phyloP scores from a whole-genome alignment of 2,113 vertebrate genomes.

The Connochaetes taurinus region DNA sequence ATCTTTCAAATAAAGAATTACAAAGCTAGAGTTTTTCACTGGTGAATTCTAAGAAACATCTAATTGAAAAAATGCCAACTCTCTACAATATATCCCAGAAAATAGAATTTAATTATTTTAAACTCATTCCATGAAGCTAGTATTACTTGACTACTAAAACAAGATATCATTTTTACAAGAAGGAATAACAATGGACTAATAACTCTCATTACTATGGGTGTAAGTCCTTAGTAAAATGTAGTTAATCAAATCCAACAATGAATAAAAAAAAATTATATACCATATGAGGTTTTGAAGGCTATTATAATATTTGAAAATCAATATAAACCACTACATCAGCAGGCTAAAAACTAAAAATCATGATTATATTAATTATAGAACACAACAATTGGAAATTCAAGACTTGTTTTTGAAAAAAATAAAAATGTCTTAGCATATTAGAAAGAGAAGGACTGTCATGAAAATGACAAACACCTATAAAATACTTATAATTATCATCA shows the following conservation, averaged over 20 bases:
- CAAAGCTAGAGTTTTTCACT: not conserved
- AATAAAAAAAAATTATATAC: not conserved
- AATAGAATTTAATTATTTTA: not conserved
- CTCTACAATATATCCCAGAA: not conserved
- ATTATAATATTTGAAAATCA: not conserved
- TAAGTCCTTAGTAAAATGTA: not conserved
- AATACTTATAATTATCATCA: not conserved
- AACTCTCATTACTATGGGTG: not conserved
- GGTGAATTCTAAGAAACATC: not conserved
- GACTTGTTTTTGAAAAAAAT: not conserved
- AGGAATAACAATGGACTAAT: not conserved
- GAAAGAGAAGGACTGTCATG: not conserved
- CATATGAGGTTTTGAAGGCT: not conserved
- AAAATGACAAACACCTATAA: not conserved
- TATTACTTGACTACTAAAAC: not conserved
- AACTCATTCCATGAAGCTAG: not conserved
- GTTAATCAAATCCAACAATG: not conserved
- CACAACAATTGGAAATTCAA: not conserved
- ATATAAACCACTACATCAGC: not conserved
- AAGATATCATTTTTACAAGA: not conserved
- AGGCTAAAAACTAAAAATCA: not conserved
- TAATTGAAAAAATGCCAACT: not conserved
- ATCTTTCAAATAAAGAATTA: not conserved
- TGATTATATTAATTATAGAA: not conserved
- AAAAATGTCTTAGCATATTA: not conserved